These are phyloP conservation scores for Tetrapedia diversipes DNA, from an alignment of 2,888 invertebrate species.

Conservation along the genomic window DNA sequence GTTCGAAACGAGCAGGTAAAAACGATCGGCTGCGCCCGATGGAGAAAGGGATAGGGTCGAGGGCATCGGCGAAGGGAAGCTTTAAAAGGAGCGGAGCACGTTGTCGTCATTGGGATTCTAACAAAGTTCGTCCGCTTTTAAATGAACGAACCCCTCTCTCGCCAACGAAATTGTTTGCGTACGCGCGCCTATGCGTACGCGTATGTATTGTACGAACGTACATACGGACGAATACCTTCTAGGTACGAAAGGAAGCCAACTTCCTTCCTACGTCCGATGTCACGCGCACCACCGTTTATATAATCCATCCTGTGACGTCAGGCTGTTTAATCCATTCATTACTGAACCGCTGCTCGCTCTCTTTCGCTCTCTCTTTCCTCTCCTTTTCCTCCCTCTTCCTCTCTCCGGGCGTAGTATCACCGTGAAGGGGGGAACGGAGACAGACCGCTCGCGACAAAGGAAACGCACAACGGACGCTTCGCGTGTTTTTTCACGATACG, in stretches of 20 bases:
- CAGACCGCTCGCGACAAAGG: background rate
- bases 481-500: background rate
- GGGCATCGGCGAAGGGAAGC: constrained; percentile 36
- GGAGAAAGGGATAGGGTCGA: background rate
- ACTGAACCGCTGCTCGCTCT: constrained; percentile 48
- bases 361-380: constrained; percentile 33
- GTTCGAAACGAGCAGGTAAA: constrained; percentile 25
- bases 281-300: constrained; percentile 80
- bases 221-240: constrained; percentile 72
- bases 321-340: constrained; percentile 81
- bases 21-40: constrained; percentile 21
- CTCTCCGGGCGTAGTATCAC: background rate
- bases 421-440: constrained; percentile 11
- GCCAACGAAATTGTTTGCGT: constrained; percentile 59
- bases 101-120: constrained; percentile 67
- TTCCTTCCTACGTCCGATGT: constrained; percentile 82
- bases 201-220: constrained; percentile 31
- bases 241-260: constrained; percentile 81
- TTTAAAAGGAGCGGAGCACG: constrained; percentile 63
- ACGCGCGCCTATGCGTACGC: constrained; percentile 30
- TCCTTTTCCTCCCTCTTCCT: background rate
- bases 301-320: constrained; percentile 83
- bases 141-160: constrained; percentile 70
- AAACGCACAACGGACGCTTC: background rate
- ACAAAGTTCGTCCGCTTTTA: constrained; percentile 71